These are phyloP conservation scores for Tinamus major DNA, from an alignment of 2,797 vertebrate species.

Conservation along the genomic window DNA sequence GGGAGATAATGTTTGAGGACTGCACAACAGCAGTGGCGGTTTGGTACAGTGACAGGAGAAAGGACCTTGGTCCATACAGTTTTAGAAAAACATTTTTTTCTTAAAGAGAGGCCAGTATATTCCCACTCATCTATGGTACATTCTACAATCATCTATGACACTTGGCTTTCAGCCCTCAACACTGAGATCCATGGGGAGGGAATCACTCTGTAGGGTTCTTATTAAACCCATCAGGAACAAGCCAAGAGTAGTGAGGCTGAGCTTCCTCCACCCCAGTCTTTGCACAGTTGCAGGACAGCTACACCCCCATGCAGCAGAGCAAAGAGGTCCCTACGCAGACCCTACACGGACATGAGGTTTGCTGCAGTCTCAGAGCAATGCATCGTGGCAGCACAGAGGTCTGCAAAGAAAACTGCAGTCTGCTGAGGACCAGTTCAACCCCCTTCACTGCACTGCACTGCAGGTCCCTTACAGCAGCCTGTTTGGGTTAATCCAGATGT, in stretches of 20 bases:
- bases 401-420: background rate
- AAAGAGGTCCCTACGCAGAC: background rate
- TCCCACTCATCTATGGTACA: background rate
- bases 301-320: background rate
- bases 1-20: background rate
- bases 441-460: background rate
- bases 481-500: background rate
- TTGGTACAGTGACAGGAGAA: background rate
- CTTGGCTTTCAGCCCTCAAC: background rate
- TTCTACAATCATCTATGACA: background rate
- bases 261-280: background rate
- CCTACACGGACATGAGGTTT: background rate
- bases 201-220: no score
- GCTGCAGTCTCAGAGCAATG: background rate
- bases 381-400: background rate
- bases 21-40: background rate
- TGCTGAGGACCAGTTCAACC: background rate
- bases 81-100: background rate
- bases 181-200: no score
- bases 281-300: background rate
- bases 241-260: background rate
- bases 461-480: background rate
- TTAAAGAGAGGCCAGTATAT: background rate
- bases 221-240: background rate
- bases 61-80: accelerated